A percentile compares a stretch with the other conserved stretches of the same genome.
phyloP scores from a whole-genome alignment of 1,140 invertebrate genomes.

The Ips nitidus region DNA sequence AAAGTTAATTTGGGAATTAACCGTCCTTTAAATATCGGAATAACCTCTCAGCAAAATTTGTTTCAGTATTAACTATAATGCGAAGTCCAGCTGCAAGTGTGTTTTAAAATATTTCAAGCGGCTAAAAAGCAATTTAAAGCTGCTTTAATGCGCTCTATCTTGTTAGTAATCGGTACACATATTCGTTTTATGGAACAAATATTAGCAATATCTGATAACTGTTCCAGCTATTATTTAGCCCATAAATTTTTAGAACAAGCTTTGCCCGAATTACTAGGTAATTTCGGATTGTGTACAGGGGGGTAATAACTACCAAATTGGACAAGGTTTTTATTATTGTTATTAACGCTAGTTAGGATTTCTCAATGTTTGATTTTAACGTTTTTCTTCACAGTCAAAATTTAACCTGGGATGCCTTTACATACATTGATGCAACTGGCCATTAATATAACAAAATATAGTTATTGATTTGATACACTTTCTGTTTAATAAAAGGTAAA shows the following conservation, averaged over 20 bases:
- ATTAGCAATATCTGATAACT: slow-evolving; percentile 43
- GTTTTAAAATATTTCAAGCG: slow-evolving; percentile 29
- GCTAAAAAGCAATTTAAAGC: slow-evolving; percentile 33
- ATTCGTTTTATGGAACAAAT: slow-evolving; percentile 43
- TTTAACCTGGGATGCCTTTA: background rate
- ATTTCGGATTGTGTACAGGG: slow-evolving; percentile 1
- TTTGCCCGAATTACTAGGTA: slow-evolving; percentile 13
- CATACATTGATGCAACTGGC: background rate
- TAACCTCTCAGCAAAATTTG: slow-evolving; percentile 21
- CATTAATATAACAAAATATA: no score
- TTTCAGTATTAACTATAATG: slow-evolving; percentile 17
- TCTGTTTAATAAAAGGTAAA: no score
- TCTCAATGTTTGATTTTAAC: background rate
- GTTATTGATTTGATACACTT: no score
- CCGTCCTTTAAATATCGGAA: slow-evolving; percentile 20
- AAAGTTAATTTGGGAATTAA: slow-evolving; percentile 27
- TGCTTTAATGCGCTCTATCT: slow-evolving; percentile 40
- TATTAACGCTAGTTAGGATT: background rate
- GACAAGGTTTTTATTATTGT: background rate
- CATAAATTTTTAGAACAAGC: slow-evolving; percentile 30
- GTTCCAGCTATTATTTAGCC: slow-evolving; percentile 32
- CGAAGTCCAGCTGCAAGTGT: slow-evolving; percentile 22
- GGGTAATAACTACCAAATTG: background rate
- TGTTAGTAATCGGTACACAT: slow-evolving; percentile 40
- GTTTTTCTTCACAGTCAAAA: background rate